Conservation (phyloP, 2,113 vertebrate genomes). For the Pagrus major region DNA sequence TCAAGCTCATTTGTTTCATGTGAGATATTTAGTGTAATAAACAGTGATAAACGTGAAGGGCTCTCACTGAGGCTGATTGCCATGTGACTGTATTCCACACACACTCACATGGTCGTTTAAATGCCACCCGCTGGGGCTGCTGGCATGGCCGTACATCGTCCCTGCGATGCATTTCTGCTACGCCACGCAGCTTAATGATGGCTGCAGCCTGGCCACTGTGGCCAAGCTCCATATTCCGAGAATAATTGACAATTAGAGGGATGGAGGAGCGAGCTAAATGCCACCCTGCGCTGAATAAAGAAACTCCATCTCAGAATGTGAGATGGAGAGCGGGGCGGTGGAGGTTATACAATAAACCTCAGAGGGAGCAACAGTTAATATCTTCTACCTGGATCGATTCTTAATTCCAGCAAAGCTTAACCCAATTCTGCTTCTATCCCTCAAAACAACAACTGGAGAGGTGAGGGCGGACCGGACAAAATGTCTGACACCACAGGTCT, state of each 20-base stretch:
- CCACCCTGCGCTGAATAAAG: constrained; percentile 34
- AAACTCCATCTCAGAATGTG: constrained; percentile 37
- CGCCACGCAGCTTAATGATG: constrained; percentile 62
- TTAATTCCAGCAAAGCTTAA: not conserved
- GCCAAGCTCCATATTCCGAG: constrained; percentile 57
- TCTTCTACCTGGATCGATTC: constrained; percentile 28
- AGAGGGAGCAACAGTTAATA: constrained; percentile 26
- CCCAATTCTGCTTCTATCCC: not conserved
- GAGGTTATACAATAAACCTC: constrained; percentile 19
- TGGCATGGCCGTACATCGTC: constrained; percentile 26
- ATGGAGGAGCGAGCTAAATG: constrained; percentile 61
- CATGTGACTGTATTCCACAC: constrained; percentile 25
- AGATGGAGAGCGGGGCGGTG: not conserved
- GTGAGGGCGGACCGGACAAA: no score
- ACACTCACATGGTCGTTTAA: constrained; percentile 61
- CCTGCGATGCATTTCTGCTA: constrained; percentile 48
- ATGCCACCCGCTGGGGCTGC: constrained; percentile 73
- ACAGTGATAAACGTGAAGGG: constrained; percentile 50
- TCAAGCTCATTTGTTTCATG: constrained; percentile 66
- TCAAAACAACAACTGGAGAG: not conserved
- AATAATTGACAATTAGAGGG: constrained; percentile 76
- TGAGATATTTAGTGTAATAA: constrained; percentile 63
- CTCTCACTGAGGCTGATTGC: constrained; percentile 58
- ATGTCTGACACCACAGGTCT: not conserved
- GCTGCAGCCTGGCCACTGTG: constrained; percentile 43